Percentiles rank a stretch among this genome's conserved stretches.
These are phyloP conservation scores for Hippocampus barbouri DNA, from an alignment of 2,113 vertebrate species.

Conservation along the genomic window DNA sequence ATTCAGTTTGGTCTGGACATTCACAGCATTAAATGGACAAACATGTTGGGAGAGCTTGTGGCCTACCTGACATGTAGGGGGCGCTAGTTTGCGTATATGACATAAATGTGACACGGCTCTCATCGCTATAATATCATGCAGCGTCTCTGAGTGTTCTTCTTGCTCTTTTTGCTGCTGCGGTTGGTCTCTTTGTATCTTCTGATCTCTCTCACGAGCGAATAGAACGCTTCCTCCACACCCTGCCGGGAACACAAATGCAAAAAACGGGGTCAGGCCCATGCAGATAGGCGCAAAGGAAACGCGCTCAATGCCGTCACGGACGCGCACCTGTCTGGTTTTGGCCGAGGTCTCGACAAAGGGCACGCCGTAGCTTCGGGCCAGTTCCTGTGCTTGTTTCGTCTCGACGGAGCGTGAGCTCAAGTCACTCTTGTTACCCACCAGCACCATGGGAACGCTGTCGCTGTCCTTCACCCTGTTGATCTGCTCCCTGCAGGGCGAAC, in stretches of 20 bases:
- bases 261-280: not conserved
- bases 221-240: constrained; percentile 85
- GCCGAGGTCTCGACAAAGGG: constrained; percentile 84
- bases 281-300: not conserved
- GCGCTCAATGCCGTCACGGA: not conserved
- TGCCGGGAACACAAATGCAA: constrained; percentile 31
- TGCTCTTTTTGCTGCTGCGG: constrained; percentile 82
- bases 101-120: constrained; percentile 28
- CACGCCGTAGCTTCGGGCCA: constrained; percentile 77
- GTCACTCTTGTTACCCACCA: constrained; percentile 83
- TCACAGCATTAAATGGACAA: constrained; percentile 23
- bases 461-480: constrained; percentile 86
- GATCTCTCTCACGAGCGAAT: constrained; percentile 84
- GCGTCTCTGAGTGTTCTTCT: constrained; percentile 79
- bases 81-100: not conserved
- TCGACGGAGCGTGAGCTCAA: constrained; percentile 77
- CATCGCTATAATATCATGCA: constrained; percentile 76
- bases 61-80: not conserved
- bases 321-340: constrained; percentile 80
- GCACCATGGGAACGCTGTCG: constrained; percentile 82
- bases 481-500: constrained; percentile 71
- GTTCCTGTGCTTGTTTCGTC: constrained; percentile 75
- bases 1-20: constrained; percentile 11
- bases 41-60: not conserved
- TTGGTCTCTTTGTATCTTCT: constrained; percentile 82